Conservation (phyloP, 2,797 vertebrate genomes). For the Microchirus variegatus region DNA sequence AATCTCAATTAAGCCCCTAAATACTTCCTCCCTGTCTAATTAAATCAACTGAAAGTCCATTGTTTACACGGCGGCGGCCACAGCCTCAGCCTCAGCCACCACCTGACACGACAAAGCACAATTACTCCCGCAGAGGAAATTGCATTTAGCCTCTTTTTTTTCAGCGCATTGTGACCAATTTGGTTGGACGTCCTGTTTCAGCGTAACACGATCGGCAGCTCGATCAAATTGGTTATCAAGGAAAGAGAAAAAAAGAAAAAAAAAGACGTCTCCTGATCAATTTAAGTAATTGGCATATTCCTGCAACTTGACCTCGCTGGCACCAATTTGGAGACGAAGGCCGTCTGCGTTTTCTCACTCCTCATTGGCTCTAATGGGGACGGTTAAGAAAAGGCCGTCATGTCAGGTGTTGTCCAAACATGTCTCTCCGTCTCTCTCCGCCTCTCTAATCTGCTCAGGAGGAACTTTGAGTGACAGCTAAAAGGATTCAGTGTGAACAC, state of each 20-base stretch:
- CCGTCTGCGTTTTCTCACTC: constrained; percentile 94
- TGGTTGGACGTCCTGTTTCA: constrained; percentile 57
- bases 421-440: constrained; percentile 32
- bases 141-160: constrained; percentile 64
- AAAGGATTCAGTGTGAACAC: constrained; percentile 56
- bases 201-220: constrained; percentile 92
- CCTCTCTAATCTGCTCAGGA: constrained; percentile 55
- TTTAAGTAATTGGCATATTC: constrained; percentile 99
- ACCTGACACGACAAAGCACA: constrained; percentile 76
- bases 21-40: constrained; percentile 96
- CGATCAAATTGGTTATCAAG: constrained; percentile 97
- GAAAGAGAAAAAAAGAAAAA: constrained; percentile 82
- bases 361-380: constrained; percentile 92
- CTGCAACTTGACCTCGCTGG: constrained; percentile 93
- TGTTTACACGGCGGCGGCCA: constrained; percentile 91
- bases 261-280: constrained; percentile 92
- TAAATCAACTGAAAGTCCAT: constrained; percentile 92
- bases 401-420: constrained; percentile 78
- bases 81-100: constrained; percentile 75
- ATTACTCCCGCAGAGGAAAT: constrained; percentile 76
- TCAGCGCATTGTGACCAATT: constrained; percentile 84
- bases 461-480: constrained; percentile 58
- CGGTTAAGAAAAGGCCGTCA: constrained; percentile 86
- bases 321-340: constrained; percentile 87
- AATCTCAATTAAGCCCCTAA: constrained; percentile 97